Conservation (phyloP, 2,888 invertebrate species). For the Archips xylosteana region DNA sequence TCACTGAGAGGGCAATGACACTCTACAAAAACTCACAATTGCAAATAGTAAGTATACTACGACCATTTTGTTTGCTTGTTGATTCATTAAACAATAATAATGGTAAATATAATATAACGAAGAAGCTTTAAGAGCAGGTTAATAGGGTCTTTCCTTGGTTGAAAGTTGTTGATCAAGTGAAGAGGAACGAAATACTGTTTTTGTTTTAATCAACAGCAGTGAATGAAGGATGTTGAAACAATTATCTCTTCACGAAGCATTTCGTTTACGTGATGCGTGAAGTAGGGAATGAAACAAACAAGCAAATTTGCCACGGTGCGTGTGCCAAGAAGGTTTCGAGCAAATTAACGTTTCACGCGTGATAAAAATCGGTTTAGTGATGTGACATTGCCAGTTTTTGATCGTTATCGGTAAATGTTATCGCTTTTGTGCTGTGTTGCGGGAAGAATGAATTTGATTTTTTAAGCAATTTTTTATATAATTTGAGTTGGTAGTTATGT, state of each 20-base stretch:
- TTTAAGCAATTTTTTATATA: too few species aligned
- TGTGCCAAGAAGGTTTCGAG: constrained; percentile 37
- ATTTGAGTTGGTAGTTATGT: too few species aligned
- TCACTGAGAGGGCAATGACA: constrained; percentile 10
- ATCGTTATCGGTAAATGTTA: constrained; percentile 33
- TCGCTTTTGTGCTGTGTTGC: neutral
- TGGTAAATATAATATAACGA: neutral
- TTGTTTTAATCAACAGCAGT: neutral
- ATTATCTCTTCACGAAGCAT: constrained; percentile 54
- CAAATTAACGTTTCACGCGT: constrained; percentile 40
- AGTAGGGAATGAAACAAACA: constrained; percentile 54
- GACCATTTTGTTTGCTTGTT: neutral
- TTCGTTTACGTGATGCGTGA: constrained; percentile 60
- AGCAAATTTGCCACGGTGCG: constrained; percentile 41
- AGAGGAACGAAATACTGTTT: neutral
- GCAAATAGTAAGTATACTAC: constrained; percentile 6
- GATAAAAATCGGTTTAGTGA: constrained; percentile 37
- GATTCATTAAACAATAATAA: neutral
- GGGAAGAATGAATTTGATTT: neutral
- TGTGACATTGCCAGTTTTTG: constrained; percentile 31
- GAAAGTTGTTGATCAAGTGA: neutral
- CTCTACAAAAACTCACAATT: constrained; percentile 28
- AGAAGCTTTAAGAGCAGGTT: neutral
- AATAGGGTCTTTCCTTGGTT: neutral
- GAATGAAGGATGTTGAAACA: constrained; percentile 23